Evolutionary conservation across 2,113 vertebrate genomes (phyloP).

Genomic region (Antigone vipio): DNA sequence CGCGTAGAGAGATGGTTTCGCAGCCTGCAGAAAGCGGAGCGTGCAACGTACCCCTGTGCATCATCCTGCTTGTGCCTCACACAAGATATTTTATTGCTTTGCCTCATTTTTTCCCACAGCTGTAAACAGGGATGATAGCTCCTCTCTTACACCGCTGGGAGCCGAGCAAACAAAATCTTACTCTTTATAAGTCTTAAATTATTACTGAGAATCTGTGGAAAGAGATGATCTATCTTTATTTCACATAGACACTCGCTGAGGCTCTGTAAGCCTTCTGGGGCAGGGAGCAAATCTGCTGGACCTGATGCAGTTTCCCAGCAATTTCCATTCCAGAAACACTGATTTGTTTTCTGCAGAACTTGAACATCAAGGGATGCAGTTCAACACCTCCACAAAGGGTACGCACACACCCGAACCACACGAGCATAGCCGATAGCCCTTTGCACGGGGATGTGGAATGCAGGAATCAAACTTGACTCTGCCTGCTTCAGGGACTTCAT

Average conservation of each 20-base stretch:
- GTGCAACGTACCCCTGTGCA: rapidly evolving
- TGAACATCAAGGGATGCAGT: neutral
- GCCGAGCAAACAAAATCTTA: slow-evolving; percentile 34
- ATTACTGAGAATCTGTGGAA: slow-evolving; percentile 38
- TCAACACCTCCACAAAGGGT: neutral
- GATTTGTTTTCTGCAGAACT: neutral
- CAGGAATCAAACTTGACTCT: neutral
- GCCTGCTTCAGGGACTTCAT: neutral
- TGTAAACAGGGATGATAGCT: neutral
- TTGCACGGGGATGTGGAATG: neutral
- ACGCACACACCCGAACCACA: neutral
- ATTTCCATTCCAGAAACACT: slow-evolving; percentile 6
- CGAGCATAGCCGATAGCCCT: neutral
- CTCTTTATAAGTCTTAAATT: slow-evolving; percentile 46
- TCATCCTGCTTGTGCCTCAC: neutral
- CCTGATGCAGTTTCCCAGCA: slow-evolving; percentile 14
- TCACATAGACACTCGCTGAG: neutral
- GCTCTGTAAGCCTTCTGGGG: neutral
- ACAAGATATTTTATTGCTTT: neutral
- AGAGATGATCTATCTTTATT: slow-evolving; percentile 34
- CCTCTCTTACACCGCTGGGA: neutral
- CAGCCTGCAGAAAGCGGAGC: neutral
- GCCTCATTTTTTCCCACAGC: neutral
- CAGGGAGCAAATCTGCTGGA: slow-evolving; percentile 24
- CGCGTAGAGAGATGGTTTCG: neutral